Conservation (phyloP, 2,113 vertebrate species). For the Paratilapia polleni region DNA sequence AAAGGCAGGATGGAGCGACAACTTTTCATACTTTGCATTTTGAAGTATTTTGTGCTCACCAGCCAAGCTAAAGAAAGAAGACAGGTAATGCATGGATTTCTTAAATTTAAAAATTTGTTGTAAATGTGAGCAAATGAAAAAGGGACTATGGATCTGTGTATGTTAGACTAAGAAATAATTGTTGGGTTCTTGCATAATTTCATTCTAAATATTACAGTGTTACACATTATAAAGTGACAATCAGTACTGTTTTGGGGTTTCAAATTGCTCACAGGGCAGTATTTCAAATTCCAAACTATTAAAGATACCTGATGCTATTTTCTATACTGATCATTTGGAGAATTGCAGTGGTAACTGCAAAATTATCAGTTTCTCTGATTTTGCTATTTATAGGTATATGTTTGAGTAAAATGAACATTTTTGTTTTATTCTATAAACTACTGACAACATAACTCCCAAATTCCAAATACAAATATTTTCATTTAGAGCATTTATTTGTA, state of each 20-base stretch:
- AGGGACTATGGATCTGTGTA: neutral
- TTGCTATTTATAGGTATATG: too few species aligned
- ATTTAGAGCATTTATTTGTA: too few species aligned
- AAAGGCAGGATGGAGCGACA: constrained; percentile 28
- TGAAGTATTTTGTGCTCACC: neutral
- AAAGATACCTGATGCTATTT: neutral
- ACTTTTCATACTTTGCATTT: neutral
- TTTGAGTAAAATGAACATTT: too few species aligned
- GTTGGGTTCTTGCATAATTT: neutral
- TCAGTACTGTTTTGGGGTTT: neutral
- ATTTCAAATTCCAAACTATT: neutral
- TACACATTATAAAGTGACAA: neutral
- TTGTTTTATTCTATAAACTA: too few species aligned
- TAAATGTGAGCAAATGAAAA: neutral
- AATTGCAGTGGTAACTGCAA: neutral
- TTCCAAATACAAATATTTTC: too few species aligned
- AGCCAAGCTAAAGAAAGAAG: neutral
- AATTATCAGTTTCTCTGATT: too few species aligned
- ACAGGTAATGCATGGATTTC: constrained; percentile 13
- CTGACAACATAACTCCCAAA: too few species aligned
- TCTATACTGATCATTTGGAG: neutral
- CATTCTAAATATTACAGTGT: neutral
- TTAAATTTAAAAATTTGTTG: neutral
- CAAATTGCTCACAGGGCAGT: neutral
- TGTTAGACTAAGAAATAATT: neutral